Conservation (phyloP, 64 coral and sea anemone genomes). For the Montipora cactus region DNA sequence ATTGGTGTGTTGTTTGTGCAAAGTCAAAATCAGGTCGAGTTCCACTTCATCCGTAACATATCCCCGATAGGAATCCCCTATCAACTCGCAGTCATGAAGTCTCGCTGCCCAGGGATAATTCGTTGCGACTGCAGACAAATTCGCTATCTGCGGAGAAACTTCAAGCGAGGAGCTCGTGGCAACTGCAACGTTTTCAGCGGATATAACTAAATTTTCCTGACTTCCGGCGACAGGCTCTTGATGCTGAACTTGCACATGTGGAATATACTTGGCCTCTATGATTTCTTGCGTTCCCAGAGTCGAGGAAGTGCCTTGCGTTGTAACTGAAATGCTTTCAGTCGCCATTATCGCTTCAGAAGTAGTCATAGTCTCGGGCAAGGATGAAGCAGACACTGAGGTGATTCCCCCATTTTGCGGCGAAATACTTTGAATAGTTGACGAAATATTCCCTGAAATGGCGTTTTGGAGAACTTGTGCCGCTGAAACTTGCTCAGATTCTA, state of each 20-base stretch:
- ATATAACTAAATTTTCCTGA: constrained; percentile 18
- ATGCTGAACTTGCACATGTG: constrained; percentile 55
- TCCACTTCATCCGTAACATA: constrained; percentile 95
- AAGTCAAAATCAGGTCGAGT: constrained; percentile 85
- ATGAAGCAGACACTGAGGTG: constrained; percentile 58
- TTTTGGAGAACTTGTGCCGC: constrained; percentile 64
- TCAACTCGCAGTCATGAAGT: constrained; percentile 90
- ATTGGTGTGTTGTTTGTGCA: constrained; percentile 97
- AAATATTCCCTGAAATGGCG: constrained; percentile 26
- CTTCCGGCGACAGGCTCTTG: constrained; percentile 32
- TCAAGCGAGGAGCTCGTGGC: constrained; percentile 38
- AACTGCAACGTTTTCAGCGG: constrained; percentile 38
- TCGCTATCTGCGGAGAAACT: constrained; percentile 45
- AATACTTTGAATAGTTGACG: constrained; percentile 36
- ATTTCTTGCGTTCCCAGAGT: constrained; percentile 25
- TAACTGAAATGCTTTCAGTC: constrained; percentile 84
- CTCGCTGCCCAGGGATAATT: constrained; percentile 89
- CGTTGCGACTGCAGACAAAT: constrained; percentile 44
- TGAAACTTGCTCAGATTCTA: constrained; percentile 74
- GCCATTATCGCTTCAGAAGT: constrained; percentile 62
- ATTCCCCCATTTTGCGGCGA: constrained; percentile 62
- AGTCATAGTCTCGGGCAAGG: constrained; percentile 64
- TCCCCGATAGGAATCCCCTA: constrained; percentile 96
- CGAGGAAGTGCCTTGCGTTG: constrained; percentile 55
- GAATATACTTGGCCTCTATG: constrained; percentile 25